Evolutionary conservation across 1,140 invertebrate genomes (phyloP).

Genomic region (Lysiphlebus fabarum): DNA sequence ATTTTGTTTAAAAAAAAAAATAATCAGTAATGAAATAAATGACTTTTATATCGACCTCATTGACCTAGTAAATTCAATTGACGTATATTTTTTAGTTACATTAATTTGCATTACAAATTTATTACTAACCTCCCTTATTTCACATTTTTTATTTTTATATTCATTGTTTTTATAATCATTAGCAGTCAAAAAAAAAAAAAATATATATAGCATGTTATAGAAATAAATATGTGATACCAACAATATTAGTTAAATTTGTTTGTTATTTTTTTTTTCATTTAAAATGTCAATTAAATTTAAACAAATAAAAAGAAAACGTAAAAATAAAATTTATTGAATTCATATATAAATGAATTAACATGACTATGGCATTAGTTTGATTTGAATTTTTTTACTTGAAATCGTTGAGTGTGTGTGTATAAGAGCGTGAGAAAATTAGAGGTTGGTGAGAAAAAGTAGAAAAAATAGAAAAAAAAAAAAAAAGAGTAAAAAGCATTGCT

Average conservation of each 20-base stretch:
- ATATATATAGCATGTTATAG: conserved; percentile 6
- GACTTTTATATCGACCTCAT: conserved; percentile 7
- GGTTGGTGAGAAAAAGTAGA: conserved; percentile 24
- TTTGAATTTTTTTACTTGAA: no score
- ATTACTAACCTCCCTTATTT: conserved; percentile 22
- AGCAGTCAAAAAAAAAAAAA: neutral
- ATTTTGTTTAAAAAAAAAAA: no score
- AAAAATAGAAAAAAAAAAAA: conserved; percentile 17
- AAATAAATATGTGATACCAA: neutral
- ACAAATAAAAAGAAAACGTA: neutral
- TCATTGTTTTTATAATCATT: neutral
- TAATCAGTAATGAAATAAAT: conserved; percentile 29
- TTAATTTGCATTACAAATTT: conserved; percentile 43
- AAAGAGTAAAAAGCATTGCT: neutral
- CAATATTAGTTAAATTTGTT: neutral
- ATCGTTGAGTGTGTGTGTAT: neutral
- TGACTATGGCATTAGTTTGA: no score
- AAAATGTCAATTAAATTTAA: neutral
- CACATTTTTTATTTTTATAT: neutral
- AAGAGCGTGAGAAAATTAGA: conserved; percentile 15
- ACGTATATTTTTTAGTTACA: conserved; percentile 34
- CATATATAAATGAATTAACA: neutral
- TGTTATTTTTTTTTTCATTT: neutral
- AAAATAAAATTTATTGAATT: neutral
- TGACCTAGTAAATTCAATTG: conserved; percentile 16